Conservation (phyloP, 2,888 invertebrate genomes). For the Cheilosia scutellata region DNA sequence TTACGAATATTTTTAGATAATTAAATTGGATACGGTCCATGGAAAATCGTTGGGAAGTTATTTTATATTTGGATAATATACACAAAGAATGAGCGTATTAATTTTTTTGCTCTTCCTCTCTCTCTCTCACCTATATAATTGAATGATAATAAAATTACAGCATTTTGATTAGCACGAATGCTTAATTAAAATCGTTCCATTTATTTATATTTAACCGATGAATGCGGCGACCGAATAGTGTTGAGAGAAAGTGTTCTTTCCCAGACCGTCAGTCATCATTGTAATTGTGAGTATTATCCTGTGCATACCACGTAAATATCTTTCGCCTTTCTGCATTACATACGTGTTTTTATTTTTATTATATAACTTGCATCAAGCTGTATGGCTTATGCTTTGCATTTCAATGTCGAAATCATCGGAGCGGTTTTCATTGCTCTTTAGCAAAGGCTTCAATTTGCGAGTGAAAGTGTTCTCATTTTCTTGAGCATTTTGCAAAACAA, state of each 20-base stretch:
- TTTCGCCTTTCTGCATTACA: constrained; percentile 13
- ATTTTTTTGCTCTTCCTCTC: not conserved
- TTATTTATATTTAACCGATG: constrained; percentile 5
- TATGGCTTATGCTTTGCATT: constrained; percentile 45
- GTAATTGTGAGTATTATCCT: constrained; percentile 22
- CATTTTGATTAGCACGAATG: constrained; percentile 24
- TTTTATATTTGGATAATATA: no score
- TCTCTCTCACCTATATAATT: not conserved
- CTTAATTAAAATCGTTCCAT: constrained; percentile 18
- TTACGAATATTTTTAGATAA: no score
- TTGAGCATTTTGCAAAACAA: constrained; percentile 38
- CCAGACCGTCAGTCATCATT: no score
- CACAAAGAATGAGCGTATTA: no score
- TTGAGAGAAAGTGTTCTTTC: constrained; percentile 23
- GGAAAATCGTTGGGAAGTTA: no score
- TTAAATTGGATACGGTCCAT: no score
- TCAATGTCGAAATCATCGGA: constrained; percentile 65
- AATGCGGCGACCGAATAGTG: not conserved
- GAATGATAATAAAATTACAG: constrained; percentile 22
- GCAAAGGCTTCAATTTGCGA: constrained; percentile 31
- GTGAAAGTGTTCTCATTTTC: constrained; percentile 75
- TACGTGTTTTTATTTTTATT: constrained; percentile 17
- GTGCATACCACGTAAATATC: constrained; percentile 21
- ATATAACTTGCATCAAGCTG: constrained; percentile 30
- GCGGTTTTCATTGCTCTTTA: constrained; percentile 62